A percentile compares a stretch with the other conserved stretches of the same genome.
phyloP scores from a whole-genome alignment of 1,140 invertebrate species.

The Andricus grossulariae region DNA sequence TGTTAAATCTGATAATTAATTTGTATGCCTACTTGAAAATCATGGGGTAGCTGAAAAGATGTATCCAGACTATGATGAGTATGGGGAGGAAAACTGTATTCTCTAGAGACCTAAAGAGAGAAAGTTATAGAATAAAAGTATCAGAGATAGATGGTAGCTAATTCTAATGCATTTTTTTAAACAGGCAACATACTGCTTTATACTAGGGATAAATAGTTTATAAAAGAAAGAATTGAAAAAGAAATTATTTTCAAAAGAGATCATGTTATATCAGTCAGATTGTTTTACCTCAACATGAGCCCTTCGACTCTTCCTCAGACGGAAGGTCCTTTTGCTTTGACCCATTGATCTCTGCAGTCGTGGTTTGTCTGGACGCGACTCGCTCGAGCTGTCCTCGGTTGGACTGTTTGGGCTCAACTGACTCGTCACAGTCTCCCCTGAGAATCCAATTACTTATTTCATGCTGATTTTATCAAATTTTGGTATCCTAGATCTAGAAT shows the following conservation, averaged over 20 bases:
- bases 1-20: neutral
- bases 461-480: neutral
- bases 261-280: neutral
- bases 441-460: constrained; percentile 36
- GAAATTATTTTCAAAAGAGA: neutral
- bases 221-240: neutral
- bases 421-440: constrained; percentile 84
- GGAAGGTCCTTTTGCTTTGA: constrained; percentile 95
- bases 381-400: constrained; percentile 81
- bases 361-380: constrained; percentile 80
- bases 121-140: neutral
- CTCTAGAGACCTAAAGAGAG: constrained; percentile 11
- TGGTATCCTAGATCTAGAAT: constrained; percentile 39
- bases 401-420: constrained; percentile 85
- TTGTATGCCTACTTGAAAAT: constrained; percentile 1
- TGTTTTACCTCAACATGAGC: constrained; percentile 73
- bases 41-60: constrained; percentile 2
- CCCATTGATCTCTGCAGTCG: constrained; percentile 94
- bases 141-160: neutral
- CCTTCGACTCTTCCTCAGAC: constrained; percentile 87
- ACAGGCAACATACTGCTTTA: too few relatives aligned
- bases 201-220: neutral
- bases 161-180: too few relatives aligned
- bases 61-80: constrained; percentile 19
- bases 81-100: constrained; percentile 18